Evolutionary conservation across 30 jellyfish, hydroid and myxozoan genomes (phyloP), one percentile per base, ranked within the genome.

Genomic region (Phacellophora camtschatica): DNA sequence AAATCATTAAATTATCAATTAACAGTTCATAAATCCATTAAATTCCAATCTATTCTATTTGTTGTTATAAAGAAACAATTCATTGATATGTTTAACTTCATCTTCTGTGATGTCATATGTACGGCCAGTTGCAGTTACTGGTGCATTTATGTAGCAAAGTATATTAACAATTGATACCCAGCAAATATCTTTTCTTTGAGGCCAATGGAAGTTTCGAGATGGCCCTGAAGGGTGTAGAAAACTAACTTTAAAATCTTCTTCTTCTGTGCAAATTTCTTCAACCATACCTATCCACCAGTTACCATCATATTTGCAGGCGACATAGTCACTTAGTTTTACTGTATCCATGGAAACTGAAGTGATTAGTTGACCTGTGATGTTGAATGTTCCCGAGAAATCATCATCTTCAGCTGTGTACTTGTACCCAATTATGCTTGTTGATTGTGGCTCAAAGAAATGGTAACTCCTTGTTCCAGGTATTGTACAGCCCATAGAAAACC

Each of bases 211-310:
- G 24, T 71, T 46, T 34, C 29, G 5, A 22, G 20, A 25, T 29
- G 88, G 85, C 23, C 51, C 42, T 36, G 28, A 65, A 54, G 88
- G 87, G 37, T 76, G 87, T 79, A 76, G 30, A 35, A 76, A 76
- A 19, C 48, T 58, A 69, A 33, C 79, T 36, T 30, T 46, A 27
- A 69, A 36, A 22, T 69, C 81, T 18, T 43, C 31, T 7, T 69
- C 68, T 69, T 69, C 80, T 27, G 42, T 19, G 16, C 64, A 41
- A 41, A 41, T 8, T 41, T 41, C 55, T 16, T 41, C 13, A 41
- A 41, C 55, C 55, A 41, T 41, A 7, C 55, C 55, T 41, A 41
- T 41, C 55, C 55, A 41, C 55, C 55, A 41, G 13, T 41, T 41
- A 9, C 16, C 16, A 41, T 41, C 55, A 16, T 41, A 41, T 41